These are phyloP conservation scores for Nyctibius bracteatus DNA, from an alignment of 2,113 vertebrate species.

Conservation along the genomic window DNA sequence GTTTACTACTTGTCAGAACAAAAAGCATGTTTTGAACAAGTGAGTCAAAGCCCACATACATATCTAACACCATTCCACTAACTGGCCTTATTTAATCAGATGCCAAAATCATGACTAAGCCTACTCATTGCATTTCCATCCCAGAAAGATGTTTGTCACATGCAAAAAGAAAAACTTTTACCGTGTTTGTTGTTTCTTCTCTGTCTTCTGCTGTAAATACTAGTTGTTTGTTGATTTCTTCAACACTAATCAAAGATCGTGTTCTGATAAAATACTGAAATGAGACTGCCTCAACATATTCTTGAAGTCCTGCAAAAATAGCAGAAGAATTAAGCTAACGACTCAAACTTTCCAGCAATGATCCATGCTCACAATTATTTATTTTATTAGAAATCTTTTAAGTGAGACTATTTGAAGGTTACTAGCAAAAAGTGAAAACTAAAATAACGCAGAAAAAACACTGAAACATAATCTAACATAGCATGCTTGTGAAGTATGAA, in stretches of 20 bases:
- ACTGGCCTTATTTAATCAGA: constrained; percentile 7
- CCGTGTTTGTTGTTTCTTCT: constrained; percentile 71
- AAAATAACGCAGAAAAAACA: background rate
- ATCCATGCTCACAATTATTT: background rate
- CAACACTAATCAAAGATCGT: constrained; percentile 88
- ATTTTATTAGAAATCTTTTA: background rate
- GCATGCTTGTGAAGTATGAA: fast-evolving
- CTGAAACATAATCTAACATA: background rate
- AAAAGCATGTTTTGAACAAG: background rate
- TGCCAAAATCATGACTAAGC: background rate
- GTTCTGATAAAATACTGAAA: constrained; percentile 96
- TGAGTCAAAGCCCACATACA: background rate
- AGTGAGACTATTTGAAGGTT: background rate
- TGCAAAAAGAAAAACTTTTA: constrained; percentile 51
- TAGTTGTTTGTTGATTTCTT: constrained; percentile 91
- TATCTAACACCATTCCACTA: background rate
- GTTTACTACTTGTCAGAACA: constrained; percentile 1
- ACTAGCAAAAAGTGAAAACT: background rate
- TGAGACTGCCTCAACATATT: constrained; percentile 94
- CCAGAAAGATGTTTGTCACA: background rate
- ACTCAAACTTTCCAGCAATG: background rate
- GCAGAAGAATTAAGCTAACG: background rate
- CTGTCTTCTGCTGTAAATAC: constrained; percentile 80
- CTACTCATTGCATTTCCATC: background rate
- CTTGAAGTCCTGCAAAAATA: constrained; percentile 86